Percentiles rank a stretch among this genome's conserved stretches.
Evolutionary conservation across 2,888 invertebrate genomes (phyloP).

Genomic region (Cephus sareptanus): DNA sequence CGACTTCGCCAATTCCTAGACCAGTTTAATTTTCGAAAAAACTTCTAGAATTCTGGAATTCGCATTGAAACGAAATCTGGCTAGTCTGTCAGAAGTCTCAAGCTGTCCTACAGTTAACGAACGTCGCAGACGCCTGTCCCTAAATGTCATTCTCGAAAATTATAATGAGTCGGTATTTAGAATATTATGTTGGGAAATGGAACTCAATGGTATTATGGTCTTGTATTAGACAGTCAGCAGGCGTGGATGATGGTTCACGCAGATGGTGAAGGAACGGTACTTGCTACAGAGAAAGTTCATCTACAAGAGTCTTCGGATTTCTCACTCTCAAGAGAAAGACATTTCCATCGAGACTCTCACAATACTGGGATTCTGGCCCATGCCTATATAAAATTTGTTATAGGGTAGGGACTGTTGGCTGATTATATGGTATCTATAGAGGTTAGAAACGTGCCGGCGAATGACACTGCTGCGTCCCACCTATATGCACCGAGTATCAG

Average conservation of each 20-base stretch:
- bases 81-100: neutral
- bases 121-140: neutral
- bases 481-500: neutral
- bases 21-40: neutral
- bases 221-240: neutral
- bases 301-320: neutral
- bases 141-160: neutral
- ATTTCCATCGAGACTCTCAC: neutral
- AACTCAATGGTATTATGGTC: neutral
- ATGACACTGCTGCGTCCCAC: neutral
- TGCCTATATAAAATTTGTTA: neutral
- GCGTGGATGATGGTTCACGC: conserved; percentile 11
- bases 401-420: neutral
- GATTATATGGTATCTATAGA: neutral
- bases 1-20: neutral
- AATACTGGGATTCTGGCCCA: neutral
- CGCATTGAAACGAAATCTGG: neutral
- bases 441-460: neutral
- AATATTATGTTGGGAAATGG: neutral
- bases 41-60: neutral
- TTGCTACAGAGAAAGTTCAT: conserved; percentile 59
- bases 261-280: conserved; percentile 59
- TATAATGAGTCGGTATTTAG: neutral
- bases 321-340: neutral
- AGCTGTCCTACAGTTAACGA: neutral